Evolutionary conservation across 2,888 invertebrate genomes (phyloP).

Genomic region (Andricus quercusramuli): DNA sequence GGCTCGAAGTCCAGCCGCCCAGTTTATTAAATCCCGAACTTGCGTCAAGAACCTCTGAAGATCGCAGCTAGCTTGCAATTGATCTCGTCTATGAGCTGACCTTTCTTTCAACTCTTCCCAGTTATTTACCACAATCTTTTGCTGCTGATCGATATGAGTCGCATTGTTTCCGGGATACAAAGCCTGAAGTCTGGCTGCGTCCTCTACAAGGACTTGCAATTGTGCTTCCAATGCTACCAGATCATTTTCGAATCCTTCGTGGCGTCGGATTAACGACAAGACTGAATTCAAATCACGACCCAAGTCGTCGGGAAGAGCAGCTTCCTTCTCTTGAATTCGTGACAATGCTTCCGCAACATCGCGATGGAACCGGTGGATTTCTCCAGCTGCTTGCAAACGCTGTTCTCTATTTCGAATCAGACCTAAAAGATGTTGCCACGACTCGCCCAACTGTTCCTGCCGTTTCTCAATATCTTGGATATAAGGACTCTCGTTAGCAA

Average conservation of each 20-base stretch:
- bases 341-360: constrained; percentile 95
- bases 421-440: constrained; percentile 93
- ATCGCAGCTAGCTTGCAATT: constrained; percentile 92
- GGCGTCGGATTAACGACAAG: constrained; percentile 89
- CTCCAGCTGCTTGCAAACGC: constrained; percentile 95
- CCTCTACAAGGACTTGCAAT: constrained; percentile 93
- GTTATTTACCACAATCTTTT: constrained; percentile 90
- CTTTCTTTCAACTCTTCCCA: constrained; percentile 93
- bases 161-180: constrained; percentile 96
- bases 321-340: constrained; percentile 93
- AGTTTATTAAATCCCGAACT: constrained; percentile 92
- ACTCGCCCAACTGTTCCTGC: constrained; percentile 90
- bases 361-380: constrained; percentile 98
- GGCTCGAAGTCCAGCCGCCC: constrained; percentile 90
- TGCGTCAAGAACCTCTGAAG: constrained; percentile 93
- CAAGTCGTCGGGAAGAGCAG: constrained; percentile 89
- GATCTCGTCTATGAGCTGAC: constrained; percentile 88
- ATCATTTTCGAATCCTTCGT: constrained; percentile 96
- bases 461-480: constrained; percentile 91
- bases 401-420: constrained; percentile 92
- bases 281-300: constrained; percentile 93
- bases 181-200: constrained; percentile 91
- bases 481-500: constrained; percentile 92
- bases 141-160: constrained; percentile 92
- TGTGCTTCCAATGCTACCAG: constrained; percentile 95